Evolutionary conservation across 2,113 vertebrate species (phyloP).

Genomic region (Ptilorrhoa leucosticta): DNA sequence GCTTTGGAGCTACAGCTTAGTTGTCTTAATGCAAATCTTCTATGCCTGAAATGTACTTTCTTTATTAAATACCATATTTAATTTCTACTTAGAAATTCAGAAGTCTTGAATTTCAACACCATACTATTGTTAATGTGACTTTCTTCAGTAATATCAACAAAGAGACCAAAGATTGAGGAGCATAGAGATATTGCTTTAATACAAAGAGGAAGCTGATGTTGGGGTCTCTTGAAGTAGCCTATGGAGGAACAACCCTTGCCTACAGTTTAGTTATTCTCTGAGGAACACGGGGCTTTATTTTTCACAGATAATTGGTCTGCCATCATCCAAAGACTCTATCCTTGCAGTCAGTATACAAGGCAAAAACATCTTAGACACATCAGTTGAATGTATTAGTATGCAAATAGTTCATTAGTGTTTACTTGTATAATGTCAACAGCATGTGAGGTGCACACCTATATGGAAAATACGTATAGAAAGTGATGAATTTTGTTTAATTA

Average conservation of each 20-base stretch:
- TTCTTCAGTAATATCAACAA: neutral
- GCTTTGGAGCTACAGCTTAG: neutral
- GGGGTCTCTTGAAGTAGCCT: neutral
- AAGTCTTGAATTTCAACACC: neutral
- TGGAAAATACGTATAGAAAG: neutral
- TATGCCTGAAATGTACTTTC: neutral
- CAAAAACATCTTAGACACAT: neutral
- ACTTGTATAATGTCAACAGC: neutral
- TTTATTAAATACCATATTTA: neutral
- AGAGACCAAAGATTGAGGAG: neutral
- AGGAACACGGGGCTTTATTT: neutral
- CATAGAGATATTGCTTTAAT: neutral
- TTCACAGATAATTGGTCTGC: neutral
- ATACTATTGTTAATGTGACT: neutral
- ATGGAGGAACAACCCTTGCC: neutral
- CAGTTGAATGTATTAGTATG: neutral
- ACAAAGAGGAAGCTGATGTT: neutral
- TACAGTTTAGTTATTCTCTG: neutral
- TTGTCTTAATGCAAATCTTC: neutral
- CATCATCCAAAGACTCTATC: neutral
- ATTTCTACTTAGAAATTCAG: neutral
- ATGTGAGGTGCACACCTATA: neutral
- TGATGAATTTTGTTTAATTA: neutral
- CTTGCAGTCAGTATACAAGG: neutral
- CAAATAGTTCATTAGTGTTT: neutral